Evolutionary conservation across 2,113 vertebrate genomes (phyloP).

Genomic region (Caranx melampygus): DNA sequence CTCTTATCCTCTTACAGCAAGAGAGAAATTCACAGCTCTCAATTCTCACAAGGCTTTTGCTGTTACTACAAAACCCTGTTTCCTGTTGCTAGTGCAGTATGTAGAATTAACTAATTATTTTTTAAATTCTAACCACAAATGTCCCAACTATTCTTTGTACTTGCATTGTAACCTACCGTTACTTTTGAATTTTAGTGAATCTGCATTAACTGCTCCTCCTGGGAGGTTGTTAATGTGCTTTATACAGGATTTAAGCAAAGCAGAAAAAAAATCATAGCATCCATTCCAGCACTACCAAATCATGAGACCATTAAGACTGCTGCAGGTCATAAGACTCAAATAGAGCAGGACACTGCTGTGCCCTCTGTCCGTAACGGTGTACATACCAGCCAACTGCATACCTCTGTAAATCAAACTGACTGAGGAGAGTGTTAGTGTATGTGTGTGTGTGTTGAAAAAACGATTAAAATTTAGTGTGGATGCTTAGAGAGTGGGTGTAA

Average conservation of each 20-base stretch:
- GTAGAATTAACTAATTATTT: neutral
- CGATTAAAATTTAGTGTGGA: slow-evolving; percentile 18
- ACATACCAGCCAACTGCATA: slow-evolving; percentile 35
- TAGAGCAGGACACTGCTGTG: slow-evolving; percentile 21
- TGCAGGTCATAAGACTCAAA: slow-evolving; percentile 53
- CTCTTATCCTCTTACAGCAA: slow-evolving; percentile 15
- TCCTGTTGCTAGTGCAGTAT: neutral
- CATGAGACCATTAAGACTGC: slow-evolving; percentile 33
- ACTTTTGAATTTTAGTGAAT: slow-evolving; percentile 11
- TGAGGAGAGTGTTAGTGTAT: slow-evolving; percentile 15
- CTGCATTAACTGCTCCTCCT: neutral
- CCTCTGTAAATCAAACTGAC: slow-evolving; percentile 33
- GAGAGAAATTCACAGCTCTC: slow-evolving; percentile 48
- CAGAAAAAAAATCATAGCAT: neutral
- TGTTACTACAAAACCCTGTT: neutral
- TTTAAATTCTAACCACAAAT: neutral
- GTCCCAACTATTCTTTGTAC: neutral
- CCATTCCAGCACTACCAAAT: slow-evolving; percentile 32
- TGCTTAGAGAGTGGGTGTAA: slow-evolving; percentile 29
- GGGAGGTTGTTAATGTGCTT: neutral
- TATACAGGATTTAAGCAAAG: neutral
- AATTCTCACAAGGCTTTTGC: slow-evolving; percentile 24
- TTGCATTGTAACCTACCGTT: neutral
- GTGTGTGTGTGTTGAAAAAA: slow-evolving; percentile 8
- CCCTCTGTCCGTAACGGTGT: slow-evolving; percentile 8